Conservation (phyloP, 2,888 invertebrate genomes). For the Liopterus haemorrhoidalis region DNA sequence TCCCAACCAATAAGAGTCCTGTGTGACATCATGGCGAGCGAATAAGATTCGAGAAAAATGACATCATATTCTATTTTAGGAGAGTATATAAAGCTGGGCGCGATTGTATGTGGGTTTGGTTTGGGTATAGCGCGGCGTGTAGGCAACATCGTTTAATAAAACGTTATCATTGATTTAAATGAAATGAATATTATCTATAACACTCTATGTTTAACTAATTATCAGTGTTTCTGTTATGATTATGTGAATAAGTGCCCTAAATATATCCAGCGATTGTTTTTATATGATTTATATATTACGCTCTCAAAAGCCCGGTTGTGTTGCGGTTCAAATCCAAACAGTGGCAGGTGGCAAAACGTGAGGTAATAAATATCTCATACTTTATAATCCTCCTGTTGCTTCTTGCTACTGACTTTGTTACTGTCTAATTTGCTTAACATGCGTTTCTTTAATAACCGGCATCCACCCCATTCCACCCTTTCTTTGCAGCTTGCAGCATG, state of each 20-base stretch:
- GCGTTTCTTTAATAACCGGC: too few relatives aligned
- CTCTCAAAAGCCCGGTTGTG: slow-evolving; percentile 21
- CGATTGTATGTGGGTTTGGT: slow-evolving; percentile 41
- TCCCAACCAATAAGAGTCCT: slow-evolving; percentile 36
- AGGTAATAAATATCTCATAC: slow-evolving; percentile 40
- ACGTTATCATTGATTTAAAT: slow-evolving; percentile 37
- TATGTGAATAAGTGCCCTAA: slow-evolving; percentile 38
- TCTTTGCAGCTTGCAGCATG: too few relatives aligned
- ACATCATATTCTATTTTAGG: slow-evolving; percentile 44
- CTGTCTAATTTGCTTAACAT: too few relatives aligned
- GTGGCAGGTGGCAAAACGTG: slow-evolving; percentile 43
- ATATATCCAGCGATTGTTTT: slow-evolving; percentile 36
- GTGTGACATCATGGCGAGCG: slow-evolving; percentile 39
- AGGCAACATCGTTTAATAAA: slow-evolving; percentile 35
- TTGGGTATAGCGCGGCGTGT: slow-evolving; percentile 43
- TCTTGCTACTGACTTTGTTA: neutral
- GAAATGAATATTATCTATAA: slow-evolving; percentile 43
- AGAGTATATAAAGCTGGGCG: slow-evolving; percentile 41
- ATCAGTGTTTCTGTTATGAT: slow-evolving; percentile 37
- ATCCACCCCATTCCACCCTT: too few relatives aligned
- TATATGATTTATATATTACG: slow-evolving; percentile 31
- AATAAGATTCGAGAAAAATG: slow-evolving; percentile 36
- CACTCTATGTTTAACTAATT: slow-evolving; percentile 37
- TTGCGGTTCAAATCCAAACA: slow-evolving; percentile 39
- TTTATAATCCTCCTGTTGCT: slow-evolving; percentile 11